Conservation (phyloP, 2,888 invertebrate species). For the Heliconius sara region DNA sequence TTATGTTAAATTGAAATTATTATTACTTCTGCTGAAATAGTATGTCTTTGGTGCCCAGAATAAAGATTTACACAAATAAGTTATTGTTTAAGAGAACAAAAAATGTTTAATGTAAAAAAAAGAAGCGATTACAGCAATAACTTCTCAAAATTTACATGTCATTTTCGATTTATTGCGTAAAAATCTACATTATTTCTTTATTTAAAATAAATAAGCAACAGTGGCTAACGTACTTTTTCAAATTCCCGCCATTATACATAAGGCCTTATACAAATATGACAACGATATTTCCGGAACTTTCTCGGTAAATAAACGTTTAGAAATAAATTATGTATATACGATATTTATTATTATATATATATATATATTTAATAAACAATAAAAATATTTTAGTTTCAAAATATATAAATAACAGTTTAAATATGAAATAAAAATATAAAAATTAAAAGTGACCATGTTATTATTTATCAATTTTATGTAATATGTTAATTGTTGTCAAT, state of each 20-base stretch:
- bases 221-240: neutral
- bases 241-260: constrained; percentile 1
- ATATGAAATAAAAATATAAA: neutral
- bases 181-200: neutral
- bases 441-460: neutral
- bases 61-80: neutral
- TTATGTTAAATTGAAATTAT: neutral
- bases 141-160: neutral
- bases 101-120: too few species aligned
- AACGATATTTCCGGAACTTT: constrained; percentile 59
- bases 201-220: neutral
- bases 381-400: neutral
- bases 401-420: neutral
- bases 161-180: neutral
- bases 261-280: neutral
- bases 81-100: neutral
- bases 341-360: too few species aligned
- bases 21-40: neutral
- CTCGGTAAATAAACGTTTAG: constrained; percentile 36
- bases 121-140: neutral
- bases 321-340: neutral
- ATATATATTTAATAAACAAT: neutral
- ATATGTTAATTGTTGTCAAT: neutral
- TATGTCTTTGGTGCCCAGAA: neutral
- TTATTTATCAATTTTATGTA: neutral